Conservation (phyloP, 2,888 invertebrate genomes). For the Caprella mutica region DNA sequence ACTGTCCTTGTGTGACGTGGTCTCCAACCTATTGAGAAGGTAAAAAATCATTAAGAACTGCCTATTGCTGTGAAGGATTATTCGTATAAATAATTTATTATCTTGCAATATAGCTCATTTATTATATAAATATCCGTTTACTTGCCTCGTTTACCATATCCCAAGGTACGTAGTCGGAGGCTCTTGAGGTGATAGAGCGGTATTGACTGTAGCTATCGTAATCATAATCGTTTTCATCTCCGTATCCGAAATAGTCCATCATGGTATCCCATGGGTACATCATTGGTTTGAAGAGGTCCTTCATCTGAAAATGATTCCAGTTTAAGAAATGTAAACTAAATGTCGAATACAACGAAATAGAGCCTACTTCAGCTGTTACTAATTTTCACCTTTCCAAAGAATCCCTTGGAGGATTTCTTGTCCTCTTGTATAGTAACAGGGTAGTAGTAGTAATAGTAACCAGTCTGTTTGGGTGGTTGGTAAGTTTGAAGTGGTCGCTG, state of each 20-base stretch:
- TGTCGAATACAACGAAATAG: background rate
- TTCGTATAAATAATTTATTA: too few species aligned
- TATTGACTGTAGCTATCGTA: slow-evolving; percentile 9
- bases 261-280: slow-evolving; percentile 8
- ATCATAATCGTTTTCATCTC: slow-evolving; percentile 8
- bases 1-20: slow-evolving; percentile 6
- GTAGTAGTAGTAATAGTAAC: slow-evolving; percentile 30
- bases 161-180: slow-evolving; percentile 12
- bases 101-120: too few species aligned
- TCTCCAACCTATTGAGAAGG: too few species aligned
- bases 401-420: slow-evolving; percentile 9
- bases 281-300: slow-evolving; percentile 4
- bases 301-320: background rate
- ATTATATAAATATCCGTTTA: too few species aligned
- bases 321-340: background rate
- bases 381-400: slow-evolving; percentile 8
- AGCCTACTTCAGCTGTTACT: background rate
- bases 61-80: too few species aligned
- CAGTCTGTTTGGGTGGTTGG: slow-evolving; percentile 16
- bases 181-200: slow-evolving; percentile 5
- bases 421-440: slow-evolving; percentile 15
- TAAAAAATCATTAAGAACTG: too few species aligned
- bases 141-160: slow-evolving; percentile 10
- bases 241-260: slow-evolving; percentile 15
- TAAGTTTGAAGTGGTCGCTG: too few species aligned